Evolutionary conservation across 2,888 invertebrate genomes (phyloP).

Genomic region (Zhengitettix transpicula): DNA sequence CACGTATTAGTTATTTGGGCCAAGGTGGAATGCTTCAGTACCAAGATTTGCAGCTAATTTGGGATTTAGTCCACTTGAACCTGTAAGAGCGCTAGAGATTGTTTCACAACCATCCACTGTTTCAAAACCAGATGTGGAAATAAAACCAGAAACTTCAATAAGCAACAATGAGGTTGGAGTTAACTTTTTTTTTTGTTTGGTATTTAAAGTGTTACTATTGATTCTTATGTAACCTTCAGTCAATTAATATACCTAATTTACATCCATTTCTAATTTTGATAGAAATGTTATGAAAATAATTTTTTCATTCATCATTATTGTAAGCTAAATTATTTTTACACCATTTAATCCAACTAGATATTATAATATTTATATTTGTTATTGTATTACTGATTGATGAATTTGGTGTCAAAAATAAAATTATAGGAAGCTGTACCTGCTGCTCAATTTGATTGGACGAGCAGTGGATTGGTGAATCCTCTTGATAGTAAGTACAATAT

Average conservation of each 20-base stretch:
- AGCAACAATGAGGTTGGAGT: neutral
- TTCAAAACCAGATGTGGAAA: neutral
- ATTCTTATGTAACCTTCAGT: too few relatives aligned
- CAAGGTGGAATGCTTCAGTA: constrained; percentile 63
- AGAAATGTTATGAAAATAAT: too few relatives aligned
- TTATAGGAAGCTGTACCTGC: constrained; percentile 32
- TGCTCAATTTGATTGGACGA: constrained; percentile 58
- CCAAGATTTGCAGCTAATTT: constrained; percentile 79
- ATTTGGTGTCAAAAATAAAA: neutral
- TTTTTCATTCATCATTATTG: too few relatives aligned
- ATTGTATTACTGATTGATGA: neutral
- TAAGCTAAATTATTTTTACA: too few relatives aligned
- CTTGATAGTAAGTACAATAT: constrained; percentile 39
- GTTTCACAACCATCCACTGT: neutral
- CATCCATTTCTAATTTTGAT: too few relatives aligned
- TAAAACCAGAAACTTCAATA: neutral
- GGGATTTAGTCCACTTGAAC: constrained; percentile 59
- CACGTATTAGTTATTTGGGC: constrained; percentile 51
- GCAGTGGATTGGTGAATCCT: constrained; percentile 53
- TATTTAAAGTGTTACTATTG: too few relatives aligned
- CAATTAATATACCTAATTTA: too few relatives aligned
- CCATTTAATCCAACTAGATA: too few relatives aligned
- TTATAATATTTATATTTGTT: too few relatives aligned
- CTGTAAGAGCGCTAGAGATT: constrained; percentile 27
- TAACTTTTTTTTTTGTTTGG: neutral